Conservation (phyloP, 2,113 vertebrate species). For the Scopus umbretta region DNA sequence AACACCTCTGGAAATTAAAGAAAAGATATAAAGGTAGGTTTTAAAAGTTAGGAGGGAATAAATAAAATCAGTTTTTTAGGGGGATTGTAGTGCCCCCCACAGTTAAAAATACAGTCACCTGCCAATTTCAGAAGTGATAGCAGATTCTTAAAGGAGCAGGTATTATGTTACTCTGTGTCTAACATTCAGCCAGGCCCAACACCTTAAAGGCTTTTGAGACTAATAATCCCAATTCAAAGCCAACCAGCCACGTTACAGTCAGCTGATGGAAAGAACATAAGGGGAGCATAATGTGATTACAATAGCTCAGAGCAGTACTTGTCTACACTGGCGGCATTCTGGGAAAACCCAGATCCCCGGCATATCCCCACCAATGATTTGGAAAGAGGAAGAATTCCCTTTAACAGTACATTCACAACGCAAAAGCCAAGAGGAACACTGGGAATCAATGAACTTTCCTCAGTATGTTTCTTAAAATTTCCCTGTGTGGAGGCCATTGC, state of each 20-base stretch:
- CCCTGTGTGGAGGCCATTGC: neutral
- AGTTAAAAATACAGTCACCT: neutral
- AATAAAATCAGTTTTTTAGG: neutral
- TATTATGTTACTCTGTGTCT: neutral
- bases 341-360: neutral
- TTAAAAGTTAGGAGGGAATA: constrained; percentile 7
- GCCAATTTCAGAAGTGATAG: constrained; percentile 23
- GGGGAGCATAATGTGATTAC: neutral
- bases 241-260: neutral
- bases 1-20: constrained; percentile 52
- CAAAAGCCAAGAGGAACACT: neutral
- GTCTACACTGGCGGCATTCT: neutral
- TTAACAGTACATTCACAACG: neutral
- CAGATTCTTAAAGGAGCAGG: constrained; percentile 10
- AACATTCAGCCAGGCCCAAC: neutral
- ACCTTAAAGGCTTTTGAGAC: constrained; percentile 5
- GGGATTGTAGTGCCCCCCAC: neutral
- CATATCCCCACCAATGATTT: neutral
- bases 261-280: neutral
- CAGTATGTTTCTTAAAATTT: neutral
- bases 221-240: neutral
- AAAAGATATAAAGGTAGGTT: neutral
- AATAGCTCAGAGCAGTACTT: neutral
- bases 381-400: neutral
- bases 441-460: neutral